Conservation (phyloP, 1,140 invertebrate genomes). For the Diabrotica undecimpunctata region DNA sequence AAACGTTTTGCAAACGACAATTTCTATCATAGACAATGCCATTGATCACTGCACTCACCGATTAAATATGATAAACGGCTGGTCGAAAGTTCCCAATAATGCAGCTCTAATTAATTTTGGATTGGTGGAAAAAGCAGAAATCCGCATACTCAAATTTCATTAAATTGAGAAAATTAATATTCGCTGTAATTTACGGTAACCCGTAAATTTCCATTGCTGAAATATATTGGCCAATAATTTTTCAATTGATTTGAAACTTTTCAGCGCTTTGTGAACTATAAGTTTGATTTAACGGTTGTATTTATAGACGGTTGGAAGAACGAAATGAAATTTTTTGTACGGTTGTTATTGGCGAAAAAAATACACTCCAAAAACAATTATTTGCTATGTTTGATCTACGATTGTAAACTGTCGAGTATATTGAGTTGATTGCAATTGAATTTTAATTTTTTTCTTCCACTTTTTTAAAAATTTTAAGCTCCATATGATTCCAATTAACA, state of each 20-base stretch:
- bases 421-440: too few relatives aligned
- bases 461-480: too few relatives aligned
- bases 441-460: too few relatives aligned
- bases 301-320: background rate
- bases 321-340: too few relatives aligned
- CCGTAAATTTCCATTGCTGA: background rate
- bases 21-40: too few relatives aligned
- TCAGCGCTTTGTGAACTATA: background rate
- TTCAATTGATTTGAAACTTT: conserved; percentile 6
- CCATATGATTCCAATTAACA: too few relatives aligned
- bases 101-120: conserved; percentile 4
- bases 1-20: too few relatives aligned
- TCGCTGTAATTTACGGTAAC: background rate
- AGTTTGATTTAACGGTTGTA: background rate
- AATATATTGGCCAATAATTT: conserved; percentile 8
- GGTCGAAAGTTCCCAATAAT: conserved; percentile 1
- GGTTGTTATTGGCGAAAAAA: too few relatives aligned
- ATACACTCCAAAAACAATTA: too few relatives aligned
- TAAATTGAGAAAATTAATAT: conserved; percentile 10
- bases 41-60: background rate
- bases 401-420: too few relatives aligned
- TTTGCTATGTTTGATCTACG: too few relatives aligned
- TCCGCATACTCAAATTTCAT: conserved; percentile 3
- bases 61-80: background rate
- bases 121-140: background rate